Conservation (phyloP, 2,113 vertebrate species). For the Hydrochoerus hydrochaeris region DNA sequence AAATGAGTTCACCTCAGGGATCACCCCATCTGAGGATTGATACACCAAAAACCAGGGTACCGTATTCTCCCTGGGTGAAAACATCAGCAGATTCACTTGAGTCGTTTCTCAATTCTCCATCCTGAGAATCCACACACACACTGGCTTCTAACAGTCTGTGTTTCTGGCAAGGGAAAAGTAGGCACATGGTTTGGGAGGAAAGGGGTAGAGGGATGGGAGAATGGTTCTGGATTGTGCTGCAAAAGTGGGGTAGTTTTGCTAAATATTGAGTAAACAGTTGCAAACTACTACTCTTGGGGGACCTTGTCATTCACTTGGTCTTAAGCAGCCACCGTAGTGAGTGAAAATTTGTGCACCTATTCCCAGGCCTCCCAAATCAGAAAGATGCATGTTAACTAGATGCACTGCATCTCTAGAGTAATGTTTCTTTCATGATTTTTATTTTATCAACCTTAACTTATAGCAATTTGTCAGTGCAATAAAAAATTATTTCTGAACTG, state of each 20-base stretch:
- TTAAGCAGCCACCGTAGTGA: background rate
- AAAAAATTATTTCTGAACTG: background rate
- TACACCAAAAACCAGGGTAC: background rate
- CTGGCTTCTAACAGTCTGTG: conserved; percentile 14
- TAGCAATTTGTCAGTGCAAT: background rate
- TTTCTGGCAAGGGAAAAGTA: conserved; percentile 34
- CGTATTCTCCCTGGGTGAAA: conserved; percentile 15
- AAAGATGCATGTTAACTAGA: background rate
- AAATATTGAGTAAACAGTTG: background rate
- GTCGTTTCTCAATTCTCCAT: conserved; percentile 6
- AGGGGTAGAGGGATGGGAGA: background rate
- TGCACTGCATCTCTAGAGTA: background rate
- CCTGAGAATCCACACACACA: background rate
- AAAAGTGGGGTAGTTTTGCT: background rate
- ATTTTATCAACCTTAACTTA: background rate
- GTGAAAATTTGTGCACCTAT: background rate
- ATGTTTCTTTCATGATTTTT: background rate
- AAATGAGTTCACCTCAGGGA: conserved; percentile 55
- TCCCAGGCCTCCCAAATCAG: background rate
- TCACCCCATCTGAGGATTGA: background rate
- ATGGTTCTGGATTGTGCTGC: background rate
- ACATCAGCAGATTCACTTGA: background rate
- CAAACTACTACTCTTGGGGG: background rate
- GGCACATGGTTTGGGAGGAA: background rate
- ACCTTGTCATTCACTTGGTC: background rate